Evolutionary conservation across 2,888 invertebrate species (phyloP), one percentile per base, ranked within the genome.

Genomic region (Hemaris fuciformis): DNA sequence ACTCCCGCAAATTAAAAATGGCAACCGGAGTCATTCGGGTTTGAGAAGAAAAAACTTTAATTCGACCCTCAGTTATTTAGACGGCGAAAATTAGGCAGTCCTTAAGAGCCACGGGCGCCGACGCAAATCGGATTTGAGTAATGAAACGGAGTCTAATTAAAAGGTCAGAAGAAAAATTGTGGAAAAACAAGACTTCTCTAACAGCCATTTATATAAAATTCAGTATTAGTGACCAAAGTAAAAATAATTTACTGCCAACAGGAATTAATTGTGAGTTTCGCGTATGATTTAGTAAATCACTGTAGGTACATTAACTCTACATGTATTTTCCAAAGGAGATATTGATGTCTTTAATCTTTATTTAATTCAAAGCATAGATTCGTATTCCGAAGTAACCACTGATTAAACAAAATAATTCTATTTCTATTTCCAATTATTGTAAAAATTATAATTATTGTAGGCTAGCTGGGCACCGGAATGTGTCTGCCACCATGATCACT

Each of bases 101-200:
- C 81, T 80, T 80, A 80, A 81, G 78, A 80, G 83, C 80, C 81
- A 75, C 79, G 76, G 83, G 80, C 83, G 85, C 73, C 80, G 84
- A 87, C 80, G 79, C 83, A 86, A 88, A 88, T 87, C 88, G 80
- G 86, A 87, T 88, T 88, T 84, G 79, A 83, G 83, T 84, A 87
- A 87, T 86, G 83, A 88, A 87, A 87, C 77, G 81, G 74, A 13
- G 83, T 80, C 83, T 85, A 87, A 86, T 87, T 87, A 87, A 86
- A 85, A 86, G 84, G 79, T 80, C 80, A 73, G 71, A 75, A 80
- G 80, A 80, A 80, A 81, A 84, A 83, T 80, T 77, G 79, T 71
- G 76, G 75, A 74, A 76, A 79, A 84, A 82, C 81, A 83, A 75
- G 74, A 70, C 73, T 77, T 77, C 76, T 74, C 67, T 69, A 68